Evolutionary conservation across 2,113 vertebrate species (phyloP).

Genomic region (Typhlomys cinereus): DNA sequence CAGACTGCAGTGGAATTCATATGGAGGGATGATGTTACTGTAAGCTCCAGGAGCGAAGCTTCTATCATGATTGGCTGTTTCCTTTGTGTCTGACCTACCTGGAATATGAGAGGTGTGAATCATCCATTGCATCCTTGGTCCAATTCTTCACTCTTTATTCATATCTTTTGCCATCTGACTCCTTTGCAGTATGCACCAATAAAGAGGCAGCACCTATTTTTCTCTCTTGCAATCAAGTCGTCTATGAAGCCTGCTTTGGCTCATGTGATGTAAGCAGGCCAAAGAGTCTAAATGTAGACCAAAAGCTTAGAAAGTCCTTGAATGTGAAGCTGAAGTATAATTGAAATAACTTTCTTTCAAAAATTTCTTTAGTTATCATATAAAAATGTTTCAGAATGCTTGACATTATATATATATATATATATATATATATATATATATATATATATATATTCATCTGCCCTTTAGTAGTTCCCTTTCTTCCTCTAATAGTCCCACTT

Average conservation of each 20-base stretch:
- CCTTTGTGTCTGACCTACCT: background rate
- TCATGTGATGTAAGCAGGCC: background rate
- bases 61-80: background rate
- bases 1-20: background rate
- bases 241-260: background rate
- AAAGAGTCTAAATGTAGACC: background rate
- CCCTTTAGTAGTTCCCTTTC: background rate
- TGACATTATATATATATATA: too few species aligned
- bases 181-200: slow-evolving; percentile 1
- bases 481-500: background rate
- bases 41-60: background rate
- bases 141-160: background rate
- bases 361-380: background rate
- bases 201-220: background rate
- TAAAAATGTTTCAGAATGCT: too few species aligned
- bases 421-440: too few species aligned
- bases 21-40: background rate
- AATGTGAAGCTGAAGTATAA: slow-evolving; percentile 10
- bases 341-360: background rate
- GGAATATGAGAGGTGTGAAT: background rate
- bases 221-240: background rate
- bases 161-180: background rate
- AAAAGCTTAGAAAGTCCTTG: slow-evolving; percentile 4
- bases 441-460: too few species aligned
- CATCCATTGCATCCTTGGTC: background rate